Base-by-base conservation (phyloP, 2,888 invertebrate genomes). In the Unio pictorum region DNA sequence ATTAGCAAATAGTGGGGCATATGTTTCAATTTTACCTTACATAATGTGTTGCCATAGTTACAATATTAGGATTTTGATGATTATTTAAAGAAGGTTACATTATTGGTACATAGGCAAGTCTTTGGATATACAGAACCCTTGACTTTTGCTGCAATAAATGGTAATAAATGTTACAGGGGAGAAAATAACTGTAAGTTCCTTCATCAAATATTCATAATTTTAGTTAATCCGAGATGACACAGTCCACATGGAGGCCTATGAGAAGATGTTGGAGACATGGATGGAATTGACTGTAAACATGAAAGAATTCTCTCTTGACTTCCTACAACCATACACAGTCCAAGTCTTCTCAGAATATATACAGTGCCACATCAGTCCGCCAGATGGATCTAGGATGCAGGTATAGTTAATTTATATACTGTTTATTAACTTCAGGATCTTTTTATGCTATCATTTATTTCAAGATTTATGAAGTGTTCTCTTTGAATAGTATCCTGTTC, bases 301-400 rank as follows among this genome's bases (percentile, higher is more conserved):
- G 20, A 90, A 90, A 54, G 75, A 79, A n/a, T 72, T 83, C 30
- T 83, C 86, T 11, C 70, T 82, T 34, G 85, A 82, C 18, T 62
- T 75, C 11, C 71, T 89, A 15, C 82, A 85, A 6, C 82, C 81
- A 0, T 84, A 85, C 45, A 83, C 88, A 15, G 79, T 84, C 55
- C 86, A 88, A 71, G 93, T 96, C 75, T 95, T 96, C 87, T 94
- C 95, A 88, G 93, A 93, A 4, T 96, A 95, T 87, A 90, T 96
- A 62, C 93, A 94, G 84, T 94, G 94, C 84, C 94, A 96, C 89
- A 90, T 97, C 74, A 94, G 94, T 11, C 94, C 95, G 0, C 96
- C 96, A 0, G 94, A 95, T 87, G 96, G 95, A 45, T 91, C 91
- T 60, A 91, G 94, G 78, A 90, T 92, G 6, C 91, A 92, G 69